A percentile compares a stretch with the other conserved stretches of the same genome.
These are phyloP conservation scores for Lithobates pipiens DNA, from an alignment of 2,797 vertebrate genomes.

Conservation along the genomic window DNA sequence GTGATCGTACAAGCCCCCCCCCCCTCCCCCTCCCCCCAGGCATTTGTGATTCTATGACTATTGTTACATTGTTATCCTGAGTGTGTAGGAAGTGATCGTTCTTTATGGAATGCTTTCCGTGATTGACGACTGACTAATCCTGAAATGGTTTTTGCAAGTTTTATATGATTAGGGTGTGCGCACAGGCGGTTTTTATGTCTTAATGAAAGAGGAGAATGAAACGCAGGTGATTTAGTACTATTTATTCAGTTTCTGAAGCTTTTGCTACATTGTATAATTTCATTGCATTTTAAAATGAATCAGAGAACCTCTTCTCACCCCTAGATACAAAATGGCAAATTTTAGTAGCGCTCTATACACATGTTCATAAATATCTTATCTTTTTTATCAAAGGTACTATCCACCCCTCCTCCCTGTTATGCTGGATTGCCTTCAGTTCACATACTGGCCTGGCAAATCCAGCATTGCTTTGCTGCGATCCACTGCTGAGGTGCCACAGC, in stretches of 20 bases:
- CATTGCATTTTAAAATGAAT: neutral
- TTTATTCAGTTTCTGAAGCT: neutral
- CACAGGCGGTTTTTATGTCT: neutral
- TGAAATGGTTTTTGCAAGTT: neutral
- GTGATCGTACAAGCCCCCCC: neutral
- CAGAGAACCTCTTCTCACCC: no score
- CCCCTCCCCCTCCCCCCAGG: neutral
- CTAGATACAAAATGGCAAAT: no score
- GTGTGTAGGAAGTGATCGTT: slow-evolving; percentile 2
- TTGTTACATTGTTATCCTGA: neutral
- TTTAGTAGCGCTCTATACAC: no score
- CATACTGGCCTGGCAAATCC: no score
- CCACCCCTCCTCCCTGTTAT: no score
- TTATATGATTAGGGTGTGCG: neutral
- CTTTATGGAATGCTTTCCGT: neutral
- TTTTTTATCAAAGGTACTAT: no score
- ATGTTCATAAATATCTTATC: no score
- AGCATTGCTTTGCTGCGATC: no score
- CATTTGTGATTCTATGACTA: neutral
- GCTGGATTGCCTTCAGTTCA: no score
- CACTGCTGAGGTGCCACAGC: no score
- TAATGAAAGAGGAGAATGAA: neutral
- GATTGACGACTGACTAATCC: neutral
- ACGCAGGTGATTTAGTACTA: neutral
- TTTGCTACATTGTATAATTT: neutral